Evolutionary conservation across 1,140 invertebrate species (phyloP).

Genomic region (Caenorhabditis brenneri): DNA sequence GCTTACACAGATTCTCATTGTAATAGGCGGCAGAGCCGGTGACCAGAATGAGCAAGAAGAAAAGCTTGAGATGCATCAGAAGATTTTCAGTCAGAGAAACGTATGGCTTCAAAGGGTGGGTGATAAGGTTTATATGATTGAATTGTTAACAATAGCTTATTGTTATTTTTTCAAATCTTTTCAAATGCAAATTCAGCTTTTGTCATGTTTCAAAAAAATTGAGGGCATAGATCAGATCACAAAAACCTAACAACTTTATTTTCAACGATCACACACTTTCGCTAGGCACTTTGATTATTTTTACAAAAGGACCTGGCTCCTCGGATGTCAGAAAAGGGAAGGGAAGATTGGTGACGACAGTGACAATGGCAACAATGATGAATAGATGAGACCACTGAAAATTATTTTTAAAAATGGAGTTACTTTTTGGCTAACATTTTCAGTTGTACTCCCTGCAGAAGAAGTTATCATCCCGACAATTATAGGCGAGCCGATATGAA

Average conservation of each 20-base stretch:
- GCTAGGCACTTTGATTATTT: background rate
- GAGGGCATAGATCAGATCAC: background rate
- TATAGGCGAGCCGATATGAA: background rate
- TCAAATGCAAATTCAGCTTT: no score
- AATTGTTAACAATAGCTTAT: background rate
- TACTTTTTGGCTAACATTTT: background rate
- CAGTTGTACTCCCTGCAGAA: background rate
- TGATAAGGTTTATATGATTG: background rate
- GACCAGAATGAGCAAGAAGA: background rate
- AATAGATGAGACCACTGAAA: constrained; percentile 24
- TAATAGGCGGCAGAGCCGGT: background rate
- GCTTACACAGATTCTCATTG: background rate
- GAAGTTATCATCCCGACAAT: background rate
- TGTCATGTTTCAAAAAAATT: background rate
- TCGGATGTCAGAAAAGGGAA: constrained; percentile 5
- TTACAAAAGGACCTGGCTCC: background rate
- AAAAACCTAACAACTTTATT: background rate
- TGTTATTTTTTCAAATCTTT: background rate
- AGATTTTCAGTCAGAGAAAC: background rate
- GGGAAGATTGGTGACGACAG: background rate
- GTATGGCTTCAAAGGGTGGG: background rate
- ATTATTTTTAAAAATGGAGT: no score
- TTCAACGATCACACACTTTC: background rate
- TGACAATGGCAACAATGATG: background rate
- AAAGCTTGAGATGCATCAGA: background rate